Base-by-base conservation (phyloP, 2,113 vertebrate genomes). In the Pachycephala philippinensis region DNA sequence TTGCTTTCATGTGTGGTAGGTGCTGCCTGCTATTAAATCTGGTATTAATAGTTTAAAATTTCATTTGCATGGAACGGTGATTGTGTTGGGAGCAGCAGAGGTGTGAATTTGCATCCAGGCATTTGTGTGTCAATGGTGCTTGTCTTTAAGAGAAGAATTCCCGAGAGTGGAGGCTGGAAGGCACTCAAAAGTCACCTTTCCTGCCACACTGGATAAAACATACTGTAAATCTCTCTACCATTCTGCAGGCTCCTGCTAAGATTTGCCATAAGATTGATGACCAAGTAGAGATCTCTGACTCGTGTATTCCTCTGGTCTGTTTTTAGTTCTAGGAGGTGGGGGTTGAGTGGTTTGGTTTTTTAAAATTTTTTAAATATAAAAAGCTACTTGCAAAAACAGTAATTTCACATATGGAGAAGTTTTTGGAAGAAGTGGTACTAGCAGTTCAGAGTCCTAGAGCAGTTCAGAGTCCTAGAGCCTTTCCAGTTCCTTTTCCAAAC, bases 1-100 rank as follows among this genome's bases (percentile, higher is more conserved):
- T 99, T 95, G 99, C 99, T 97, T 99, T 99, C 97, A 98, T 99
- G 98, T 99, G 99, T 61, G 99, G 99, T 99, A 96, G 95, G 99
- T 98, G 26, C 35, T 59, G 19, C 56, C 42, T 86, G 23, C 28
- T 83, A 10, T 70, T 60, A 15, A 30, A 63, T 27, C 50, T 19
- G 5, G 18, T 31, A 18, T 54, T 59, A 53, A 44, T 27, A 6
- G 23, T 52, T 63, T 7, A 14, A 40, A 27, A 33, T 49, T 7
- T 6, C 23, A 11, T 84, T 66, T 74, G 54, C 22, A 5, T 88
- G 71, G 84, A 91, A 2, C 6, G 0, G 11, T 63, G 42, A 14
- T 64, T 50, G 39, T 57, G 14, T 10, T 83, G 57, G 77, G 49
- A 84, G 64, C 50, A 86, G 52, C 61, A 75, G 83, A 71, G 68